Evolutionary conservation across 2,888 invertebrate species (phyloP), one percentile per base, ranked within the genome.

Genomic region (Eristalis tenax): DNA sequence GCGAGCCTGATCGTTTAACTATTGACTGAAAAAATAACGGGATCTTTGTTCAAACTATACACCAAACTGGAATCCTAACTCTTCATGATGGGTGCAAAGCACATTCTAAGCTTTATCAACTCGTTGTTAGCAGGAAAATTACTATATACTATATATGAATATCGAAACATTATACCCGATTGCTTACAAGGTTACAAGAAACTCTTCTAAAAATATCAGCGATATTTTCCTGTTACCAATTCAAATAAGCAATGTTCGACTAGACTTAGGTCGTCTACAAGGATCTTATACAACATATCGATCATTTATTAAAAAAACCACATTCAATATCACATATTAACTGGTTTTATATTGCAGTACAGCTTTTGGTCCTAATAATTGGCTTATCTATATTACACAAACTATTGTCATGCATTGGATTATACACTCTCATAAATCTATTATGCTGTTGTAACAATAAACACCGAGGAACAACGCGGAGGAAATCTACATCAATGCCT

Each of bases 21-120:
- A 57, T 76, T 22, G 57, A 57, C 35, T 76, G 66, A 15, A 65
- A 57, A 15, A 66, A 76, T 13, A 57, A 57, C 13, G 66, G 66
- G 4, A 66, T 66, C 28, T 76, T 65, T 40, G 66, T 66, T 56
- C 56, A 38, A 57, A 57, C n/a, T 32, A 76, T 59, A 40, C 35
- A 65, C 22, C 23, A 50, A 38, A 66, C 66, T 66, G 76, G 76
- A 57, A 56, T 66, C 35, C 28, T 57, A 61, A 38, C 71, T 11
- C 59, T 57, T 5, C 0, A 71, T 22, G 61, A 59, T 15, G 59
- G n/a, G n/a, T n/a, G n/a, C n/a, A n/a, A n/a, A n/a, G n/a, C n/a
- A n/a, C n/a, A n/a, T n/a, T n/a, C n/a, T n/a, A n/a, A n/a, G n/a
- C n/a, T 61, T 32, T 61, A 59, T 38, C 73, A 73, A 23, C 57